phyloP scores from a whole-genome alignment of 2,113 vertebrate genomes.

The Erinaceus europaeus region DNA sequence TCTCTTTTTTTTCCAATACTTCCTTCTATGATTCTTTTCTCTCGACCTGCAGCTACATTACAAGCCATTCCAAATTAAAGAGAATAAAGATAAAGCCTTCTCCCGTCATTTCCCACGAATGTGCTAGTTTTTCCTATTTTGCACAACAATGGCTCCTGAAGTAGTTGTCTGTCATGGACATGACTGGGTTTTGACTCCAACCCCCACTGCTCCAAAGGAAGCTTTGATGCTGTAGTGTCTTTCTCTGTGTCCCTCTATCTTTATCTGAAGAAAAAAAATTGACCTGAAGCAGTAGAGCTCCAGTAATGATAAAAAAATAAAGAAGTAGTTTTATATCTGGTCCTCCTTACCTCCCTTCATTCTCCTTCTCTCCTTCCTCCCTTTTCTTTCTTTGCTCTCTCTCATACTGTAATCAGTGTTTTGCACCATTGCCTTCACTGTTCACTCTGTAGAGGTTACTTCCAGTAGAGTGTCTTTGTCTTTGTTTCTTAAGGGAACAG shows the following conservation, averaged over 20 bases:
- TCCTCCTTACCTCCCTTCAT: not conserved
- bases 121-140: not conserved
- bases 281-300: too few species aligned
- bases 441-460: not conserved
- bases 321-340: not conserved
- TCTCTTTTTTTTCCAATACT: not conserved
- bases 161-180: not conserved
- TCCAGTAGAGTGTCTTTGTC: not conserved
- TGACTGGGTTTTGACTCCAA: too few species aligned
- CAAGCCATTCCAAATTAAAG: not conserved
- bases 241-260: too few species aligned
- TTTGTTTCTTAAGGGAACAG: not conserved
- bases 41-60: not conserved
- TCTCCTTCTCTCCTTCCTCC: not conserved
- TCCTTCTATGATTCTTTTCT: not conserved
- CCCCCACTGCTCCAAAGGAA: too few species aligned
- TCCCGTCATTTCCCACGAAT: not conserved
- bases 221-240: too few species aligned
- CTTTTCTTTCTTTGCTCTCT: not conserved
- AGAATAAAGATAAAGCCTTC: not conserved
- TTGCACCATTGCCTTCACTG: not conserved
- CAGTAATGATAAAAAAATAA: too few species aligned
- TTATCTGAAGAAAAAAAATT: too few species aligned
- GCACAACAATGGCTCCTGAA: not conserved
- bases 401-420: not conserved